These are phyloP conservation scores for Sebastes reedi DNA, from an alignment of 2,797 vertebrate species.

Conservation along the genomic window DNA sequence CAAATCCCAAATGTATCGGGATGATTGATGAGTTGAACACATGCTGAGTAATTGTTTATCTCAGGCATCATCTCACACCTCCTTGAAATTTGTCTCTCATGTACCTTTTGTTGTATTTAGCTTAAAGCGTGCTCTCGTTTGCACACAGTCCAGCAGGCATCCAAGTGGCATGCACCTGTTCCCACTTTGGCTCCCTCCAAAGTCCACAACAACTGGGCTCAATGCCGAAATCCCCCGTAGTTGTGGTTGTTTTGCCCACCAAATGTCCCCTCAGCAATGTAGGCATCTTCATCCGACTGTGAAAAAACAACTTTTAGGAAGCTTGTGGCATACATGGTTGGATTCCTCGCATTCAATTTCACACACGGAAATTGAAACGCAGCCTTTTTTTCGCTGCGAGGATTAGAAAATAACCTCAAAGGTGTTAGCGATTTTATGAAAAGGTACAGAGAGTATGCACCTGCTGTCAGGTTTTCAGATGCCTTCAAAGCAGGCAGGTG, in stretches of 20 bases:
- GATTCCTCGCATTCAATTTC: constrained; percentile 16
- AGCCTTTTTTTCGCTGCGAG: not conserved
- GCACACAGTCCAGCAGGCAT: constrained; percentile 6
- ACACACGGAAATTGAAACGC: constrained; percentile 23
- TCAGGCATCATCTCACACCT: constrained; percentile 43
- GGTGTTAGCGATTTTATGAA: constrained; percentile 22
- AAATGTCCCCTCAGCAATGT: constrained; percentile 4
- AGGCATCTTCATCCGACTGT: constrained; percentile 4
- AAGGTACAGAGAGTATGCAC: not conserved
- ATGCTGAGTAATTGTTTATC: constrained; percentile 65
- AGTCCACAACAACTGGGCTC: constrained; percentile 62
- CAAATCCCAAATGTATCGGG: constrained; percentile 49
- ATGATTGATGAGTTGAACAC: constrained; percentile 68
- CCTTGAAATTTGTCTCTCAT: constrained; percentile 31
- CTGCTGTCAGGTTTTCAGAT: constrained; percentile 21
- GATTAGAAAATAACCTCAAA: constrained; percentile 22
- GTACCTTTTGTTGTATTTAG: constrained; percentile 47
- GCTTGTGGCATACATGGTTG: not conserved
- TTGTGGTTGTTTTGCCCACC: constrained; percentile 13
- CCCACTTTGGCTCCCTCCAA: constrained; percentile 43
- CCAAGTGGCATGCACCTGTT: constrained; percentile 71
- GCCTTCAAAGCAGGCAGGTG: constrained; percentile 30
- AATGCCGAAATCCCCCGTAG: constrained; percentile 21
- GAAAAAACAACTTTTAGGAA: not conserved
- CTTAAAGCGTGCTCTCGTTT: constrained; percentile 11